Base-by-base conservation (phyloP, 2,888 invertebrate genomes). In the Alviniconcha strummeri region DNA sequence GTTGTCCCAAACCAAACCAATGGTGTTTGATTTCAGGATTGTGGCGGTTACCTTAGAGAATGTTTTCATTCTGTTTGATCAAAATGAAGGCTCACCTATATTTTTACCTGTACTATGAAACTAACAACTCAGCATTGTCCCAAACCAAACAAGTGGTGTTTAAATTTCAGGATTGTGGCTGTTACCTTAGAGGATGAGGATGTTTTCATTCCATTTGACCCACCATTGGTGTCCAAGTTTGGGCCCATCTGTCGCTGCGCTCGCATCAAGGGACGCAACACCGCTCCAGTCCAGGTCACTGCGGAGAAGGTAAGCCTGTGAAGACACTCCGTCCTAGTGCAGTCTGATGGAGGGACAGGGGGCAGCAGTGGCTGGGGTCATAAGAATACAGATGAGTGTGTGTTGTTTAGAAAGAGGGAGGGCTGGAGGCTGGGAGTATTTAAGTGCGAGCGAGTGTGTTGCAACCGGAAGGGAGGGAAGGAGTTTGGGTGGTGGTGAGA, bases 31-130 rank as follows among this genome's bases (percentile, higher is more conserved):
- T 60, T 78, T 5, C 78, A 78, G 78, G 19, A 15, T 78, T 11
- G 36, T 64, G 0, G 19, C 86, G 5, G 55, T 71, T 19, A 80
- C 60, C 8, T 15, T 80, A 13, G 85, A 86, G 36, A 83, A 85
- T 36, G 87, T 84, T n/a, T 95, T 96, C 90, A 95, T 96, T 83
- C 96, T 96, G 9, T 96, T 96, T 92, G 96, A 96, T 90, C 94
- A 3, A 36, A 36, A 36, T 36, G 36, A 36, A 36, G 36, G 36
- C 36, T 36, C 36, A 36, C 3, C 36, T 1, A 36, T 3, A 36
- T 36, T 36, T 36, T 36, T 36, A 36, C 36, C 36, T 36, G 36
- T 3, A 36, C 36, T 36, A 36, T 3, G 36, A 36, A 36, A 36
- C 3, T 36, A 36, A 36, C 36, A 36, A 36, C 36, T 3, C 0